These are phyloP conservation scores for Pedionomus torquatus DNA, from an alignment of 2,113 vertebrate genomes.

Conservation along the genomic window DNA sequence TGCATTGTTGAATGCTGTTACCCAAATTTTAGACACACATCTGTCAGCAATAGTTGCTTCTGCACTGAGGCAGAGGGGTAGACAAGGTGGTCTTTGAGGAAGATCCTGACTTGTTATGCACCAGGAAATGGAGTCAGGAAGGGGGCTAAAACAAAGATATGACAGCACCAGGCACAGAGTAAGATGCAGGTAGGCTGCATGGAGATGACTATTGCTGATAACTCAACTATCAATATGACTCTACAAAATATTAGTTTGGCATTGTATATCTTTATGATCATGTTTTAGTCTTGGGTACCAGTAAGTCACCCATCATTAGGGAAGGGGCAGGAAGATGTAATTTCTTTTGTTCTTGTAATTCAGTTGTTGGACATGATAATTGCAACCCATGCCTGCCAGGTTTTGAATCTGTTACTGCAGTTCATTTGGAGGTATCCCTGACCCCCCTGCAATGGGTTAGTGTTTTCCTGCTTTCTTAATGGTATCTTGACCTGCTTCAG, in stretches of 20 bases:
- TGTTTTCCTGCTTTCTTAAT: constrained; percentile 12
- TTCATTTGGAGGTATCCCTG: not conserved
- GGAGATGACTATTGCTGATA: not conserved
- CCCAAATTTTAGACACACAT: fast-evolving
- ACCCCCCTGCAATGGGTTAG: not conserved
- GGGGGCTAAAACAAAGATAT: not conserved
- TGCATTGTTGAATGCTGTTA: fast-evolving
- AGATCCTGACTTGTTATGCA: not conserved
- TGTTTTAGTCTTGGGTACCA: not conserved
- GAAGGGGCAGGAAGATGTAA: not conserved
- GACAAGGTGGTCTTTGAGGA: not conserved
- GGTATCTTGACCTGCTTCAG: constrained; percentile 3
- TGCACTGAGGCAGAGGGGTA: not conserved
- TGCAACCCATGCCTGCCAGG: not conserved
- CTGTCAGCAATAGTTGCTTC: not conserved
- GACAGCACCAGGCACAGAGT: not conserved
- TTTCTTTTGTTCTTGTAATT: not conserved
- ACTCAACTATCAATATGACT: not conserved
- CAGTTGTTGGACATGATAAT: not conserved
- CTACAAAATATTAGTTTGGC: not conserved
- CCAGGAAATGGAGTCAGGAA: not conserved
- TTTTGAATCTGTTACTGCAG: not conserved
- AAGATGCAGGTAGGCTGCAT: not conserved
- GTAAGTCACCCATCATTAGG: not conserved
- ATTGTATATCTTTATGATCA: not conserved